phyloP scores from a whole-genome alignment of 2,113 vertebrate genomes.

The Megaceryle torquata region DNA sequence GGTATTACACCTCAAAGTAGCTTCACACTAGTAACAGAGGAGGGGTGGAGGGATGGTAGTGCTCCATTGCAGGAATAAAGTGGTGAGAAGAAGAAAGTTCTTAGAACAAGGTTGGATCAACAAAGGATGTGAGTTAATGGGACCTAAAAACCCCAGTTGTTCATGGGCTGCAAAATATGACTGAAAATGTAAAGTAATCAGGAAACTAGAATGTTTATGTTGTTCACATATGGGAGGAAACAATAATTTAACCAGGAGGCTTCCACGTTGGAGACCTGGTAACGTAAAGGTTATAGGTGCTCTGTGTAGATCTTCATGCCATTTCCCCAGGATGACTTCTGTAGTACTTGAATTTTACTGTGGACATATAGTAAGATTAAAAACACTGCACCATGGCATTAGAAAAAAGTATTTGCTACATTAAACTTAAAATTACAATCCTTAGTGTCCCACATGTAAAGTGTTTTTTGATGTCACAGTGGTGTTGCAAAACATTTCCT shows the following conservation, averaged over 20 bases:
- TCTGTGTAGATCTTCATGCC: not conserved
- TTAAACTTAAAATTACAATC: not conserved
- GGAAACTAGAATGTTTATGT: not conserved
- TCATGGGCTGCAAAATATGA: rapidly evolving
- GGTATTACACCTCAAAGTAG: not conserved
- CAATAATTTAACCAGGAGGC: not conserved
- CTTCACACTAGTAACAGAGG: not conserved
- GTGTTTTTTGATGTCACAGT: not conserved
- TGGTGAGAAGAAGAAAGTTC: no score
- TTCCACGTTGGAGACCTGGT: not conserved
- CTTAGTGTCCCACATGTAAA: not conserved
- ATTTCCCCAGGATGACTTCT: not conserved
- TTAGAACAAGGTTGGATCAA: not conserved
- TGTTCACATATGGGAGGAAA: not conserved
- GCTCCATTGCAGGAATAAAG: not conserved
- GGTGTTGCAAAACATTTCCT: not conserved
- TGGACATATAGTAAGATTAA: not conserved
- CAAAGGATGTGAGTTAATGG: not conserved
- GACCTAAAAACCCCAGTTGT: not conserved
- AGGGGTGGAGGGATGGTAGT: no score
- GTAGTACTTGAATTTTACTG: not conserved
- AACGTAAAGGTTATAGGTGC: not conserved
- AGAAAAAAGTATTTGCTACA: not conserved
- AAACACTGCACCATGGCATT: not conserved
- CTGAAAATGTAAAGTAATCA: not conserved